Conservation (phyloP, 1,140 invertebrate species). For the Microplitis mediator region DNA sequence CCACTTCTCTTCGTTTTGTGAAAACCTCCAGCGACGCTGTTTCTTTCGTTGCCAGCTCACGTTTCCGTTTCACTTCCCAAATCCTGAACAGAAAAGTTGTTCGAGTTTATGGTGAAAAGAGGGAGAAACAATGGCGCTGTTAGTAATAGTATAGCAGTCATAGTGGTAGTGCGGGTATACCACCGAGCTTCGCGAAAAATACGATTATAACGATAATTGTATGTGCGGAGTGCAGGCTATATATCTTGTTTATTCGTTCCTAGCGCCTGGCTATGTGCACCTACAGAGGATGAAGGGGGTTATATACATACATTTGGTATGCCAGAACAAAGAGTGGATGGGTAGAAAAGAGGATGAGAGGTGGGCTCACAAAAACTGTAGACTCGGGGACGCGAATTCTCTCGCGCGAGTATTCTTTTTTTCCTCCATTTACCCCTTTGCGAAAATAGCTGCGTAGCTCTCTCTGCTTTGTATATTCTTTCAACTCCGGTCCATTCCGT, state of each 20-base stretch:
- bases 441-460: slow-evolving; percentile 41
- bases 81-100: slow-evolving; percentile 52
- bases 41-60: slow-evolving; percentile 41
- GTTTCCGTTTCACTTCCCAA: slow-evolving; percentile 53
- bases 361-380: slow-evolving; percentile 32
- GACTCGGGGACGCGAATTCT: slow-evolving; percentile 48
- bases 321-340: slow-evolving; percentile 18
- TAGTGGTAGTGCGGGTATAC: slow-evolving; percentile 32
- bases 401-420: slow-evolving; percentile 32
- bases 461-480: slow-evolving; percentile 44
- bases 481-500: slow-evolving; percentile 39
- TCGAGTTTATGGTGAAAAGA: slow-evolving; percentile 15
- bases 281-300: slow-evolving; percentile 28
- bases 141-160: slow-evolving; percentile 17
- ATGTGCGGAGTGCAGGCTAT: slow-evolving; percentile 53
- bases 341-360: neutral
- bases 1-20: slow-evolving; percentile 5
- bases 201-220: slow-evolving; percentile 62
- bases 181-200: slow-evolving; percentile 51
- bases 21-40: slow-evolving; percentile 37
- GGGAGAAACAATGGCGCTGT: slow-evolving; percentile 18
- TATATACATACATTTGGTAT: slow-evolving; percentile 27
- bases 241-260: slow-evolving; percentile 58
- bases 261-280: slow-evolving; percentile 32
- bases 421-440: slow-evolving; percentile 24